Conservation (phyloP, 2,113 vertebrate species). For the Tragelaphus imberbis region DNA sequence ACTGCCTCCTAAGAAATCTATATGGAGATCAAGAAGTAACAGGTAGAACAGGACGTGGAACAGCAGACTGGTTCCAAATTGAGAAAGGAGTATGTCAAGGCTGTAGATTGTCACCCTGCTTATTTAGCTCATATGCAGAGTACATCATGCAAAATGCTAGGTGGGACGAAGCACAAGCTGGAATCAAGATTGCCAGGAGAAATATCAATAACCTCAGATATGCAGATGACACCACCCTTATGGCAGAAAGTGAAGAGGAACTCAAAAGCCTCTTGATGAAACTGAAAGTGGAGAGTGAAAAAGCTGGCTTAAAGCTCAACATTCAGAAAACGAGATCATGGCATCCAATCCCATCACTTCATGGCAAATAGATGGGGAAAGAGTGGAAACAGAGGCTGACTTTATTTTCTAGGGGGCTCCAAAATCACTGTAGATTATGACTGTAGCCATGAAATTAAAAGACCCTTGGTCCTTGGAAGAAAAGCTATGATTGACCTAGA, state of each 20-base stretch:
- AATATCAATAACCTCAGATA: background rate
- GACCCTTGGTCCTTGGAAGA: background rate
- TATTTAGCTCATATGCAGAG: background rate
- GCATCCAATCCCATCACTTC: background rate
- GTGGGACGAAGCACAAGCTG: background rate
- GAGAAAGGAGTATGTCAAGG: fast-evolving
- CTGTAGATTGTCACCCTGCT: background rate
- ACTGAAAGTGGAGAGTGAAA: background rate
- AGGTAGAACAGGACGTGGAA: background rate
- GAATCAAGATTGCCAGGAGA: background rate
- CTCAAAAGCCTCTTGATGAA: background rate
- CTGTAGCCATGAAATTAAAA: background rate
- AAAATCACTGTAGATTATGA: background rate
- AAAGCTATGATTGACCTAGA: background rate
- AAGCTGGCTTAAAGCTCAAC: background rate
- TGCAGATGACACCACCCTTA: background rate
- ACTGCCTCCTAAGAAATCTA: background rate
- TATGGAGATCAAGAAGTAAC: background rate
- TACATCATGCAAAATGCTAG: background rate
- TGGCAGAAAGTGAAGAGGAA: background rate
- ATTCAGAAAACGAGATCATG: background rate
- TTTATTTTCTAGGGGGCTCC: background rate
- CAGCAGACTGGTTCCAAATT: background rate
- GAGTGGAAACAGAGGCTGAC: background rate
- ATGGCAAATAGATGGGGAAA: background rate